phyloP scores from a whole-genome alignment of 2,113 vertebrate genomes.

The Ptyas mucosa region DNA sequence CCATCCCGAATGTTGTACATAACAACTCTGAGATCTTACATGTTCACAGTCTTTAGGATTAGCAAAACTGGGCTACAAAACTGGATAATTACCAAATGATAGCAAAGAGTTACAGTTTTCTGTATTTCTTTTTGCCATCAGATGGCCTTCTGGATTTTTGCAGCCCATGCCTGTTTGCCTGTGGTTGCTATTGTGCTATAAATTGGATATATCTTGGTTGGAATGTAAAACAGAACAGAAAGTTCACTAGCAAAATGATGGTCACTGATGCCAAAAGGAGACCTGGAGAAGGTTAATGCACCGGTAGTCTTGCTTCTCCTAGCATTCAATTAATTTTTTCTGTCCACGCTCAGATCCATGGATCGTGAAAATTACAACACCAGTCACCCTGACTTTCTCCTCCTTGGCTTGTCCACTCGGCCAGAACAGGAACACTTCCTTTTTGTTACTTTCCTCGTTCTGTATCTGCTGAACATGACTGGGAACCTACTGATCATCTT shows the following conservation, averaged over 20 bases:
- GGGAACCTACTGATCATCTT: conserved; percentile 42
- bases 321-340: neutral
- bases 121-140: neutral
- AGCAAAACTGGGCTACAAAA: neutral
- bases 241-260: neutral
- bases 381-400: conserved; percentile 48
- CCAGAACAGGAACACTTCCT: conserved; percentile 42
- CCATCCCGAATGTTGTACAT: neutral
- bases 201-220: neutral
- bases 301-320: neutral
- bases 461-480: conserved; percentile 45
- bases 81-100: neutral
- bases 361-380: conserved; percentile 34
- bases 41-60: neutral
- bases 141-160: neutral
- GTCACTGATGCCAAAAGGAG: neutral
- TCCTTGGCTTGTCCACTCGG: conserved; percentile 46
- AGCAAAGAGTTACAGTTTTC: neutral
- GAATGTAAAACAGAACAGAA: neutral
- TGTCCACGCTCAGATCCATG: conserved; percentile 16
- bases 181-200: neutral
- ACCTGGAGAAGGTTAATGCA: neutral
- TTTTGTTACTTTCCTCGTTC: conserved; percentile 40
- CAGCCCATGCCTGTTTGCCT: neutral
- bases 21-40: neutral